Conservation (phyloP, 1,140 invertebrate genomes). For the Pogonognathellus flavescens region DNA sequence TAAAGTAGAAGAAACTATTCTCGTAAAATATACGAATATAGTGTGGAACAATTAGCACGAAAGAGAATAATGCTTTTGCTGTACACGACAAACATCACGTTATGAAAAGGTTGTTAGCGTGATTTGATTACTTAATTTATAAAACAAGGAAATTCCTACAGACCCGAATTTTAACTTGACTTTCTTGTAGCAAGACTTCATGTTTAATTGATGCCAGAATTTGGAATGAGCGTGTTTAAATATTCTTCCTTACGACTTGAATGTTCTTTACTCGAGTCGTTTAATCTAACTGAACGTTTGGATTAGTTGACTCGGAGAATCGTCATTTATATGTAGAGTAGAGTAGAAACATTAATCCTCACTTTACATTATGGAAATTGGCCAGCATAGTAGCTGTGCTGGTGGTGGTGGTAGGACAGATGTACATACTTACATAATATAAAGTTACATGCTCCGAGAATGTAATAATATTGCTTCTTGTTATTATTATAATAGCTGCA, state of each 20-base stretch:
- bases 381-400: not conserved
- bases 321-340: not conserved
- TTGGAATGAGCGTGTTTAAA: not conserved
- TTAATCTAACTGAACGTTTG: slow-evolving; percentile 21
- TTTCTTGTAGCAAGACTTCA: slow-evolving; percentile 64
- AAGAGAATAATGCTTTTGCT: not conserved
- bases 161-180: slow-evolving; percentile 60
- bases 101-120: no score
- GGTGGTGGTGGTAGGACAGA: not conserved
- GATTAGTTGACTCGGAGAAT: not conserved
- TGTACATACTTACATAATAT: slow-evolving; percentile 18
- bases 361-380: slow-evolving; percentile 43
- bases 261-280: slow-evolving; percentile 15
- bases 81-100: no score
- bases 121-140: no score
- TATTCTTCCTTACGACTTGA: slow-evolving; percentile 16
- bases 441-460: slow-evolving; percentile 20
- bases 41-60: not conserved
- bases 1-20: not conserved
- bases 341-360: not conserved
- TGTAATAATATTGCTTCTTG: slow-evolving; percentile 40
- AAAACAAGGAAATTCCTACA: slow-evolving; percentile 33
- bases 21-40: not conserved
- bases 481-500: slow-evolving; percentile 46
- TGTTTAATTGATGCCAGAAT: slow-evolving; percentile 20